Evolutionary conservation across 2,113 vertebrate species (phyloP), one percentile per base, ranked within the genome.

Genomic region (Blennius ocellaris): DNA sequence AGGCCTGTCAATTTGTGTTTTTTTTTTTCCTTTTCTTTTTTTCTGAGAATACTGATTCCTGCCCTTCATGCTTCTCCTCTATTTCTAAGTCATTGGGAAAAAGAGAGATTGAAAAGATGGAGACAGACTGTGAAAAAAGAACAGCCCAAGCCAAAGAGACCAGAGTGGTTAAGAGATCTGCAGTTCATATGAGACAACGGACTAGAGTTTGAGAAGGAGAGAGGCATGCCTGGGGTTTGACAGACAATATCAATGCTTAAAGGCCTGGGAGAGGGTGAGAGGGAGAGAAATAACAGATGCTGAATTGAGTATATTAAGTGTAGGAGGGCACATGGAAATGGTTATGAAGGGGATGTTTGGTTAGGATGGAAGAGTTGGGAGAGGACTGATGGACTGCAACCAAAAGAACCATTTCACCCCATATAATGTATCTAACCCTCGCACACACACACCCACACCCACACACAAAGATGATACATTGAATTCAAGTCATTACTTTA

Each of bases 1-100:
- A 11, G 39, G 52, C 61, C 81, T 80, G 83, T 84, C 80, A 79
- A 70, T 90, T 81, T 88, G 67, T 81, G 59, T 75, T 51, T 72
- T 21, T 70, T 41, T 58, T 30, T 30, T 30, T 30, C 21, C 21
- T 30, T 30, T 17, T 47, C 36, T 52, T 48, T 62, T 62, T 50
- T 5, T 9, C 11, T 15, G 38, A 59, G 73, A 89, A 87, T 78
- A 82, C 85, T 61, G 70, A 85, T 87, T 84, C 56, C 61, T 84
- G 59, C 72, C 84, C 87, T 84, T 71, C 61, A 83, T 82, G 70
- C 56, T 59, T 82, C 40, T 59, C 58, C 50, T 78, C 38, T 86
- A 36, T 60, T 58, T 16, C 61, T 59, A 41, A 57, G 77, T 80
- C 60, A 41, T 15, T 44, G 47, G 57, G 38, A 8, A 1, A 0